Evolutionary conservation across 2,888 invertebrate species (phyloP).

Genomic region (Melipona beecheii): DNA sequence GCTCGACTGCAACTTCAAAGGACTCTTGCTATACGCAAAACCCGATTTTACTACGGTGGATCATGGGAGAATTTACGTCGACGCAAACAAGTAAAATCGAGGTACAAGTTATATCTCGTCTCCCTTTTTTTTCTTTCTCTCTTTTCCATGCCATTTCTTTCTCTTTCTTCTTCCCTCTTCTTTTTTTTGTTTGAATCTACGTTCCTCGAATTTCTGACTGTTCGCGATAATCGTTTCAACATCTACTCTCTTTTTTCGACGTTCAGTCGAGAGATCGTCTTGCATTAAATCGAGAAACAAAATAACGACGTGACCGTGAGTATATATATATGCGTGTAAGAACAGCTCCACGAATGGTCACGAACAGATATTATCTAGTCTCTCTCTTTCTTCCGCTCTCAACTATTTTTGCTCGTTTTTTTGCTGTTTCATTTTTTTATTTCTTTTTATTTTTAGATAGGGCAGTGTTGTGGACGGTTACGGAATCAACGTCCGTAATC

Average conservation of each 20-base stretch:
- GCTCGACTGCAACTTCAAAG: slow-evolving; percentile 25
- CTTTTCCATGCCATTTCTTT: not conserved
- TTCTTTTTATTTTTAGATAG: slow-evolving; percentile 73
- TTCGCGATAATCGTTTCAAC: not conserved
- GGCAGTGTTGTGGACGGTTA: slow-evolving; percentile 83
- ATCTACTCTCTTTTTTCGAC: not conserved
- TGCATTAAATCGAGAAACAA: not conserved
- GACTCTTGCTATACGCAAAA: not conserved
- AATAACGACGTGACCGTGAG: not conserved
- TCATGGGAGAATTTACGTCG: slow-evolving; percentile 57
- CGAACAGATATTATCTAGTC: not conserved
- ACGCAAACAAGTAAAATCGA: slow-evolving; percentile 37
- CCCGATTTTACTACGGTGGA: slow-evolving; percentile 21
- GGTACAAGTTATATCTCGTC: not conserved
- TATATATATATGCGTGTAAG: no score
- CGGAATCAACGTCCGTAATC: slow-evolving; percentile 79
- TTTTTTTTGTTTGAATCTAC: not conserved
- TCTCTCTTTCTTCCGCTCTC: slow-evolving; percentile 12
- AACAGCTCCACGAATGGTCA: not conserved
- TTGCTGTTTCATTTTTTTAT: not conserved
- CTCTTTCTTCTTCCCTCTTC: not conserved
- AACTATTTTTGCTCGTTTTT: not conserved
- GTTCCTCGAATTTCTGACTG: not conserved
- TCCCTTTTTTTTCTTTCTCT: not conserved
- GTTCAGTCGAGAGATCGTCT: not conserved